Evolutionary conservation across 2,888 invertebrate species (phyloP).

Genomic region (Pardosa pseudoannulata): DNA sequence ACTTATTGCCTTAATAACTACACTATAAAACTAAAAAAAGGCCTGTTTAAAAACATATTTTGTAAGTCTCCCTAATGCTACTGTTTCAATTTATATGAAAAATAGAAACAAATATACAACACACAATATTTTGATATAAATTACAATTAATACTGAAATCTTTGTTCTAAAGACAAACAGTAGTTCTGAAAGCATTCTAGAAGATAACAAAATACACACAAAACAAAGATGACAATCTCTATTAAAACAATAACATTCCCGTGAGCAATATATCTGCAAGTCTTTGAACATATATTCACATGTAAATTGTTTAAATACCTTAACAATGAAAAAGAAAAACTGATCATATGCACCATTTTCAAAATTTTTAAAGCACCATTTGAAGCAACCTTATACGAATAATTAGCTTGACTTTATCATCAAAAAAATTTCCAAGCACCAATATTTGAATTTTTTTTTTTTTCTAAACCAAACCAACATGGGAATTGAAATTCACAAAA

Average conservation of each 20-base stretch:
- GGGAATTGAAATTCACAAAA: too few species aligned
- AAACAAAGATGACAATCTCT: background rate
- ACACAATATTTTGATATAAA: background rate
- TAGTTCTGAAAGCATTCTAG: too few species aligned
- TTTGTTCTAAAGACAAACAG: slow-evolving; percentile 2
- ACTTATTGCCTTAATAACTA: too few species aligned
- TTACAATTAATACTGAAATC: background rate
- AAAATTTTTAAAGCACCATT: slow-evolving; percentile 8
- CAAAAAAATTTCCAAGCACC: background rate
- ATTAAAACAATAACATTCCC: slow-evolving; percentile 1
- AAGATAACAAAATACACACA: background rate
- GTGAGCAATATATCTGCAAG: background rate
- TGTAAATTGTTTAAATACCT: background rate
- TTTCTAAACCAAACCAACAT: too few species aligned
- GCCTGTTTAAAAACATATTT: too few species aligned
- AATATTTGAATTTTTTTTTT: too few species aligned
- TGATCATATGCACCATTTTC: slow-evolving; percentile 15
- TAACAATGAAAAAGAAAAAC: background rate
- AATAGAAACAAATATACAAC: too few species aligned
- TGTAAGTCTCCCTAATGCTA: background rate
- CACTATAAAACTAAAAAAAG: too few species aligned
- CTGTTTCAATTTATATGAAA: background rate
- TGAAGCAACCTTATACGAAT: slow-evolving; percentile 1
- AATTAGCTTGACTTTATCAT: background rate
- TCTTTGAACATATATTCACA: background rate